Percentiles rank a stretch among this genome's conserved stretches.
These are phyloP conservation scores for Heterodera carotae DNA, from an alignment of 1,140 invertebrate genomes.

Conservation along the genomic window DNA sequence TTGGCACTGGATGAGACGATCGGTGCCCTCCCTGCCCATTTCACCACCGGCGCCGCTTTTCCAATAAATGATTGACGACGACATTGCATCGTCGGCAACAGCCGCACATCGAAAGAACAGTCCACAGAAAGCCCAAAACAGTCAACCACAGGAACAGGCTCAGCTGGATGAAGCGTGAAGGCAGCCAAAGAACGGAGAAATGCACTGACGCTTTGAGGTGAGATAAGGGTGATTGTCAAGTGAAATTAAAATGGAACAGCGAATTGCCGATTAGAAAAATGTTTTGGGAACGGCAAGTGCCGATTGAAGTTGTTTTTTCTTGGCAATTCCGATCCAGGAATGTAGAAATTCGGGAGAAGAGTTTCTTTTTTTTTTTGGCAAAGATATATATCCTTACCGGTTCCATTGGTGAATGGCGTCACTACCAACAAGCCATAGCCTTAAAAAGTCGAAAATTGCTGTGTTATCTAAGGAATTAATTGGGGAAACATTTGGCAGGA, in stretches of 20 bases:
- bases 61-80: background rate
- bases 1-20: no score
- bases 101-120: background rate
- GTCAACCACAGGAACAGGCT: background rate
- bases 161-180: background rate
- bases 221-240: no score
- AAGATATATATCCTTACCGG: no score
- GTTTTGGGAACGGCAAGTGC: no score
- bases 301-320: no score
- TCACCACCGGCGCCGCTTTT: background rate
- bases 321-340: no score
- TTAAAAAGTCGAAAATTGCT: background rate
- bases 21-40: no score
- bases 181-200: constrained; percentile 7
- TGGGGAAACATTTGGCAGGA: background rate
- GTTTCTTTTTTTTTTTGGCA: no score
- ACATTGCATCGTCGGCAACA: background rate
- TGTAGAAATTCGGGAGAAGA: no score
- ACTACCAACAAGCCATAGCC: background rate
- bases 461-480: background rate
- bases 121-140: background rate
- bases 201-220: background rate
- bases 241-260: no score
- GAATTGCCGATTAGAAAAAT: no score
- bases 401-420: background rate